phyloP scores from a whole-genome alignment of 2,113 vertebrate genomes.

The Ophthalmolycus amberensis region DNA sequence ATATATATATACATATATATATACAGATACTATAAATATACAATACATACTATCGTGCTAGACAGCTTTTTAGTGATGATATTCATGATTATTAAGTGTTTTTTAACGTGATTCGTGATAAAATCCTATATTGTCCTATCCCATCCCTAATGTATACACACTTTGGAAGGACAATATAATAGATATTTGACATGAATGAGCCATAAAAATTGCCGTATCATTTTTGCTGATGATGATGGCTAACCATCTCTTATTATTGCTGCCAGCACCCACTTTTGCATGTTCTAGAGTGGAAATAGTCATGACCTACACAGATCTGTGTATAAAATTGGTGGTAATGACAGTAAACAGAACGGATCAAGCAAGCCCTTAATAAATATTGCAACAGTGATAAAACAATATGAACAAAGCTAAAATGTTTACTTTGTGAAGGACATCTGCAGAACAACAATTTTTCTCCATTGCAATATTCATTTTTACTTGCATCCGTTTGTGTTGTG shows the following conservation, averaged over 20 bases:
- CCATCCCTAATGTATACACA: not conserved
- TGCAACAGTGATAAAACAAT: not conserved
- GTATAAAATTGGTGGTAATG: not conserved
- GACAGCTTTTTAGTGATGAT: no score
- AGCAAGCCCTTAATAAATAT: not conserved
- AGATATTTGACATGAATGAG: not conserved
- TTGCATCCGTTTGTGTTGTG: not conserved
- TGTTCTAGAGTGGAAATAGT: not conserved
- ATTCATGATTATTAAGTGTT: no score
- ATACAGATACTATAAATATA: no score
- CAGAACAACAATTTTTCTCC: conserved; percentile 5
- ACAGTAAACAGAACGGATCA: not conserved
- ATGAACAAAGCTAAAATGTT: not conserved
- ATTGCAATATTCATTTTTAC: not conserved
- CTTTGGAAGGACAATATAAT: not conserved
- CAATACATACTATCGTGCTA: no score
- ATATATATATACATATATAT: no score
- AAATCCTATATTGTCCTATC: no score
- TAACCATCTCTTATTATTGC: not conserved
- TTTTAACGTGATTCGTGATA: no score
- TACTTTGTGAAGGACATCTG: not conserved
- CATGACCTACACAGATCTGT: not conserved
- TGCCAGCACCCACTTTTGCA: not conserved
- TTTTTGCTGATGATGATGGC: not conserved
- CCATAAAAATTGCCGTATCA: not conserved